Conservation (phyloP, 2,113 vertebrate genomes). For the Sisor rabdophorus region DNA sequence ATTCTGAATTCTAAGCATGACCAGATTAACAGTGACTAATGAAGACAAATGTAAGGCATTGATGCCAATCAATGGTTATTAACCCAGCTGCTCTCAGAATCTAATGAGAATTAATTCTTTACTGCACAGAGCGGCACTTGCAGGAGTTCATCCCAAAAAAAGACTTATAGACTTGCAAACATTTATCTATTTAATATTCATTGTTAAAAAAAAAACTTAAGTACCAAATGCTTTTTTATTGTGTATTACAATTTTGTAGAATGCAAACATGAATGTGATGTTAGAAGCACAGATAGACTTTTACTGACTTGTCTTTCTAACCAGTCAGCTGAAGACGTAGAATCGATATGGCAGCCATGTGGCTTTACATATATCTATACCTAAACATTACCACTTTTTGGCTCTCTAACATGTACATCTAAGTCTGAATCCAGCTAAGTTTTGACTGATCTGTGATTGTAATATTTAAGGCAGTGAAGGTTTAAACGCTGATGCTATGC, state of each 20-base stretch:
- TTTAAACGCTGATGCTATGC: conserved; percentile 40
- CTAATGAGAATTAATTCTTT: not conserved
- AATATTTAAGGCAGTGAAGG: conserved; percentile 32
- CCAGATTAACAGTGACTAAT: conserved; percentile 6
- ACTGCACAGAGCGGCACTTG: not conserved
- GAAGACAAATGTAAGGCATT: conserved; percentile 8
- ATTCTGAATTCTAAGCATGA: not conserved
- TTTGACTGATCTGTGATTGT: not conserved
- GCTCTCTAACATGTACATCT: not conserved
- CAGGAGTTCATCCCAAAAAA: not conserved
- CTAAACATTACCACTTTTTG: not conserved
- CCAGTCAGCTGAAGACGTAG: not conserved
- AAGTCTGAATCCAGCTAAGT: not conserved
- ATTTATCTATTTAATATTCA: not conserved
- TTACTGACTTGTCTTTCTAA: not conserved
- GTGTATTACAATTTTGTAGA: not conserved
- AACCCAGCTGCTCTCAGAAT: not conserved
- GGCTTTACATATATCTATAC: not conserved
- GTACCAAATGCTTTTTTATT: not conserved
- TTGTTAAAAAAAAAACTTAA: not conserved
- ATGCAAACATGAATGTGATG: not conserved
- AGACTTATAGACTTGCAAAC: not conserved
- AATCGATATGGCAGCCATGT: not conserved
- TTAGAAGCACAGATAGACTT: not conserved
- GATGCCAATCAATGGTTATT: conserved; percentile 7